These are phyloP conservation scores for Silurus glanis DNA, from an alignment of 2,113 vertebrate genomes.

Conservation along the genomic window DNA sequence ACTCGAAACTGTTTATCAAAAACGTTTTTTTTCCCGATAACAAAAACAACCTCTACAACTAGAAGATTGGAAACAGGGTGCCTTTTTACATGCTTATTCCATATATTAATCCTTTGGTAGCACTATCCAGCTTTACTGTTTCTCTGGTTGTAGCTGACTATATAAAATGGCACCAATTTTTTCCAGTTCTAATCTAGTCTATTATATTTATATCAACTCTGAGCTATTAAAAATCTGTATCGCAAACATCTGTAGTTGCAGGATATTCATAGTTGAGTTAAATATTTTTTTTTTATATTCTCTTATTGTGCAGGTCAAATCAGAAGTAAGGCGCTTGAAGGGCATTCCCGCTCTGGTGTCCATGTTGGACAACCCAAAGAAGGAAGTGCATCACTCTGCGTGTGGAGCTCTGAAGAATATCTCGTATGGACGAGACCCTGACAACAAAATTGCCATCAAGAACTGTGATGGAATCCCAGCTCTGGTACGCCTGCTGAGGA, in stretches of 20 bases:
- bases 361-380: constrained; percentile 92
- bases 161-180: neutral
- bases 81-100: neutral
- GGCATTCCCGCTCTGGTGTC: constrained; percentile 90
- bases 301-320: constrained; percentile 77
- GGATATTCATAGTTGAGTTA: neutral
- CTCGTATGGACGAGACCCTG: constrained; percentile 87
- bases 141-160: neutral
- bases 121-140: neutral
- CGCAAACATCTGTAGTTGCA: neutral
- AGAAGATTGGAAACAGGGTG: neutral
- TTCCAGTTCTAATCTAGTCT: neutral
- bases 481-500: constrained; percentile 84
- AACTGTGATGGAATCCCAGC: constrained; percentile 94
- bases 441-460: constrained; percentile 97
- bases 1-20: no score
- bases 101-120: neutral
- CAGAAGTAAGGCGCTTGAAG: constrained; percentile 89
- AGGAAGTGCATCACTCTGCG: constrained; percentile 90
- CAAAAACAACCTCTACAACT: neutral
- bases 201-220: neutral
- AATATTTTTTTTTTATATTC: no score
- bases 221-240: neutral
- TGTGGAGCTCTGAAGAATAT: constrained; percentile 96
- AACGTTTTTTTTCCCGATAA: neutral